Conservation (phyloP, 1,140 invertebrate genomes). For the Octopus sinensis region DNA sequence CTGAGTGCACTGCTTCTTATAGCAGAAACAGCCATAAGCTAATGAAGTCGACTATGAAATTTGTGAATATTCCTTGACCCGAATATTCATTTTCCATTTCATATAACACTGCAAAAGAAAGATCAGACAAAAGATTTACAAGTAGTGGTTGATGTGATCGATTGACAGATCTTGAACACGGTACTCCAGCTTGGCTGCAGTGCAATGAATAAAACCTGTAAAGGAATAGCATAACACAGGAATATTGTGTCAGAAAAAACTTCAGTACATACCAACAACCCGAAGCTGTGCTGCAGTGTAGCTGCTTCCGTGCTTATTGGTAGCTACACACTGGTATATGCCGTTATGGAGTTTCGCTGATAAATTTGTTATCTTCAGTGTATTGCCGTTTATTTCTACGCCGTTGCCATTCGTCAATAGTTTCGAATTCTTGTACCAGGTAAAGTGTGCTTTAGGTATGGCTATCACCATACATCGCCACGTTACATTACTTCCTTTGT, state of each 20-base stretch:
- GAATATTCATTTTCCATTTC: background rate
- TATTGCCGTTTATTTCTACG: conserved; percentile 20
- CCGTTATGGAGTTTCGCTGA: conserved; percentile 68
- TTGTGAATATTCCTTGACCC: no score
- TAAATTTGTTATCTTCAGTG: conserved; percentile 19
- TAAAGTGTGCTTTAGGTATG: conserved; percentile 86
- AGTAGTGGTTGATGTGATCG: background rate
- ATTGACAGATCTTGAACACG: background rate
- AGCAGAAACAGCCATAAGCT: no score
- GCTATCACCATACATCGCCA: conserved; percentile 96
- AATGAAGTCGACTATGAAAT: no score
- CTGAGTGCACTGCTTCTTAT: no score
- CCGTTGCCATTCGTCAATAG: conserved; percentile 62
- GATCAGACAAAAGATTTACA: background rate
- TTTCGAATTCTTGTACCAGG: conserved; percentile 75
- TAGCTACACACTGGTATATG: conserved; percentile 94
- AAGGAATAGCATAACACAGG: background rate
- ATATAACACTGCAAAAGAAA: background rate
- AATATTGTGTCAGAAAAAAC: background rate
- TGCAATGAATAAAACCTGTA: background rate
- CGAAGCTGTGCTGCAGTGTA: conserved; percentile 86
- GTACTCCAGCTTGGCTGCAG: background rate
- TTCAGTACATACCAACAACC: conserved; percentile 58
- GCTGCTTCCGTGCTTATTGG: conserved; percentile 79
- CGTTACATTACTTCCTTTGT: conserved; percentile 74